phyloP scores from a whole-genome alignment of 2,113 vertebrate genomes.

The Microcebus jonahi region DNA sequence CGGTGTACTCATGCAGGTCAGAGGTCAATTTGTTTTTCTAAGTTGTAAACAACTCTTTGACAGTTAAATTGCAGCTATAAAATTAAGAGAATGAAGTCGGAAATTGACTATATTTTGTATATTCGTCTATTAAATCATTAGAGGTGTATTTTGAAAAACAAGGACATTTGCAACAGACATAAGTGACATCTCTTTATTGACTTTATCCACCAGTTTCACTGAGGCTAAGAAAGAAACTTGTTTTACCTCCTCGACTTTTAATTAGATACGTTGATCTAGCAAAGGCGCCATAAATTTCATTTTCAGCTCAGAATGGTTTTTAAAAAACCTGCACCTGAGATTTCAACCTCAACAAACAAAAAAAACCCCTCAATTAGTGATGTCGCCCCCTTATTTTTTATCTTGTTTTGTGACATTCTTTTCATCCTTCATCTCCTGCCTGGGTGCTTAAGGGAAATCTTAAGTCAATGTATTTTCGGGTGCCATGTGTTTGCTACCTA shows the following conservation, averaged over 20 bases:
- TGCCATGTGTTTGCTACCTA: neutral
- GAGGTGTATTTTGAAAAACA: neutral
- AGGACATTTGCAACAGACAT: neutral
- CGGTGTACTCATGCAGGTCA: accelerated
- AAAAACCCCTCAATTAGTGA: neutral
- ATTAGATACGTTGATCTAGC: neutral
- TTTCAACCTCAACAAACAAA: neutral
- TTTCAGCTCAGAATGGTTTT: neutral
- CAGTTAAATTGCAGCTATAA: neutral
- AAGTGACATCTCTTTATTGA: too few species aligned
- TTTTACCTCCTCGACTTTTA: neutral
- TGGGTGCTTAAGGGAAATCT: neutral
- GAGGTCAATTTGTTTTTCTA: neutral
- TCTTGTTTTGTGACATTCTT: neutral
- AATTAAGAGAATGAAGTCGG: neutral
- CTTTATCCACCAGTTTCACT: neutral
- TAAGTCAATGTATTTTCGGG: neutral
- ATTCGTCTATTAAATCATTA: neutral
- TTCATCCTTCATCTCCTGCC: neutral
- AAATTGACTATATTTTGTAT: neutral
- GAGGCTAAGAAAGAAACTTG: neutral
- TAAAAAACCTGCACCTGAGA: neutral
- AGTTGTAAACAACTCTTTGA: neutral
- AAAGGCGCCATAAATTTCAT: neutral
- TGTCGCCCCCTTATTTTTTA: neutral